Base-by-base conservation (phyloP, 2,797 vertebrate genomes). In the Yasuhikotakia modesta region DNA sequence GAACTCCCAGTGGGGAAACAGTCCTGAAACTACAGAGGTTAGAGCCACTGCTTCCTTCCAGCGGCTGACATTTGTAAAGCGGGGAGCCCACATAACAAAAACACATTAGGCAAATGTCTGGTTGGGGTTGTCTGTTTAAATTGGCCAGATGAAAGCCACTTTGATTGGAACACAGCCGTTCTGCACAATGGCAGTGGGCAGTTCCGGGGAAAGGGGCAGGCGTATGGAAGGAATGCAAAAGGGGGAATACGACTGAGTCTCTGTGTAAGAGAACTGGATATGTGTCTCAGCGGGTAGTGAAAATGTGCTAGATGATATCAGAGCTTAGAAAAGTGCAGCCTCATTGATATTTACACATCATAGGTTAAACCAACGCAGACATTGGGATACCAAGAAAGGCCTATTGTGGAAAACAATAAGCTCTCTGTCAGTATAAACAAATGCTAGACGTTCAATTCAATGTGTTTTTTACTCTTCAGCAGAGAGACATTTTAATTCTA, bases 41-140 rank as follows among this genome's bases (percentile, higher is more conserved):
- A 90, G 70, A 86, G 84, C 88, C 84, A 86, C 85, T 84, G 86
- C 83, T 80, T 85, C 87, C 87, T 83, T 86, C 88, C 83, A 85
- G 90, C 90, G 88, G 85, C 88, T 90, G 90, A 92, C 92, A 91
- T 92, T 92, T 92, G 91, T 87, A 88, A 90, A 91, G 91, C 89
- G 88, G 87, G 88, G 86, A 92, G 91, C 89, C 92, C 92, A 91
- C 90, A 91, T 92, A 93, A 93, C 91, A 93, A 94, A 94, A 94
- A 93, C 91, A 93, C 92, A 93, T 93, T 93, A 93, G 91, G 90
- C 91, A 92, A 93, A 93, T 92, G 91, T 92, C 91, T 90, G 91
- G 90, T 92, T 88, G 91, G 89, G 90, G 87, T 90, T 90, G 91
- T 92, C 92, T 92, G 90, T 91, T 92, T 92, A 92, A 92, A 92